Percentiles rank a stretch among this genome's conserved stretches.
phyloP scores from a whole-genome alignment of 2,113 vertebrate genomes.

The Chascanopsetta lugubris region DNA sequence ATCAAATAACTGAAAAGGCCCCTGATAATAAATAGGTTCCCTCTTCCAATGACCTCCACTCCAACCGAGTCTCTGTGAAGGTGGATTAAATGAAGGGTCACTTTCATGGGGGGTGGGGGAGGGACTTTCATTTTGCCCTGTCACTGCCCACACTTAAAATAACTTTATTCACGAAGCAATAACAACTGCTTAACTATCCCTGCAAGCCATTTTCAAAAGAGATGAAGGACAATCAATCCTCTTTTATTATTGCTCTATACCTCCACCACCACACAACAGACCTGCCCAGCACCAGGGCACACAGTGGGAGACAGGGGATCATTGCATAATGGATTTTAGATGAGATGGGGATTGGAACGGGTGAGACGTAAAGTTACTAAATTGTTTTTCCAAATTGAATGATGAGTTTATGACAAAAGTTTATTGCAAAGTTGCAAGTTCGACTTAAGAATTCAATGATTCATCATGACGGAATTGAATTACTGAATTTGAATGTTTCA shows the following conservation, averaged over 20 bases:
- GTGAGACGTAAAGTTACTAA: not conserved
- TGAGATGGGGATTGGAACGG: not conserved
- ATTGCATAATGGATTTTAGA: not conserved
- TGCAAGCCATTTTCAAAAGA: not conserved
- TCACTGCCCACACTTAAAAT: not conserved
- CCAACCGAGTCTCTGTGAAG: not conserved
- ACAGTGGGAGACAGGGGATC: not conserved
- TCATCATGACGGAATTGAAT: no score
- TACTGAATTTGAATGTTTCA: no score
- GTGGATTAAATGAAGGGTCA: not conserved
- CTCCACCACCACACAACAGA: not conserved
- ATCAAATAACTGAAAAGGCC: no score
- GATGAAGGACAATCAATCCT: not conserved
- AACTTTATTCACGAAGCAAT: not conserved
- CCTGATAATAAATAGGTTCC: no score
- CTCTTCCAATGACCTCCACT: no score
- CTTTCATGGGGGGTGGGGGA: not conserved
- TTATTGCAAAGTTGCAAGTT: no score
- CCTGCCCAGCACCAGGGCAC: not conserved
- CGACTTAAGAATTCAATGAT: no score
- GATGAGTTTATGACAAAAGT: no score
- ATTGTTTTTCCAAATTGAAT: no score
- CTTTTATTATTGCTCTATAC: not conserved
- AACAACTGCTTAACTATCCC: conserved; percentile 8
- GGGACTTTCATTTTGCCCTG: not conserved